A percentile compares a stretch with the other conserved stretches of the same genome.
Conservation (phyloP, 2,113 vertebrate species). For the Phaethornis superciliosus region DNA sequence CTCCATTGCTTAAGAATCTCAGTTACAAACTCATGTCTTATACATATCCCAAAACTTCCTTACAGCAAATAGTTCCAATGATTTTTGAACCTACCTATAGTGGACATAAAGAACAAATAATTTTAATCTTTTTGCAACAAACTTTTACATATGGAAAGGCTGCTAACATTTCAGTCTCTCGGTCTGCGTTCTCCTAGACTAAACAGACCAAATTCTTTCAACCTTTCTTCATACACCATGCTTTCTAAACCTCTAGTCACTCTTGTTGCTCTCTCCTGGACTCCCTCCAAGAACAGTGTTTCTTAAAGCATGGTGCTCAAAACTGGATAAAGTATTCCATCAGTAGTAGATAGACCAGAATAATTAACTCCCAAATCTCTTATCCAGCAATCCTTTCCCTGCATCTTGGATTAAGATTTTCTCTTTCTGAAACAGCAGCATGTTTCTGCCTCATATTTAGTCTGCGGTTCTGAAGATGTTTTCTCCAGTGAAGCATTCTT, state of each 20-base stretch:
- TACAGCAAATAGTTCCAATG: background rate
- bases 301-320: slow-evolving; percentile 22
- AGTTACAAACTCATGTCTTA: background rate
- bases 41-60: background rate
- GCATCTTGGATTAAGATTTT: background rate
- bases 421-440: background rate
- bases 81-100: background rate
- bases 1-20: background rate
- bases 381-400: background rate
- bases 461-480: background rate
- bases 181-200: slow-evolving; percentile 45
- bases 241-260: slow-evolving; percentile 52
- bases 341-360: background rate
- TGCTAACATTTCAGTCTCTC: background rate
- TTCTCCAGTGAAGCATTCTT: background rate
- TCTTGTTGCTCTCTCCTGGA: slow-evolving; percentile 56
- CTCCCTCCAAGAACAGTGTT: slow-evolving; percentile 17
- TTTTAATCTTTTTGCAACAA: background rate
- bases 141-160: background rate
- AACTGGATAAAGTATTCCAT: slow-evolving; percentile 30
- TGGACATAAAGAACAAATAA: background rate
- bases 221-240: slow-evolving; percentile 36
- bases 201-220: slow-evolving; percentile 63
- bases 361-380: background rate
- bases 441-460: background rate